phyloP scores from a whole-genome alignment of 35 echinoderm and acorn worm species.

The Nesometra sesokonis region DNA sequence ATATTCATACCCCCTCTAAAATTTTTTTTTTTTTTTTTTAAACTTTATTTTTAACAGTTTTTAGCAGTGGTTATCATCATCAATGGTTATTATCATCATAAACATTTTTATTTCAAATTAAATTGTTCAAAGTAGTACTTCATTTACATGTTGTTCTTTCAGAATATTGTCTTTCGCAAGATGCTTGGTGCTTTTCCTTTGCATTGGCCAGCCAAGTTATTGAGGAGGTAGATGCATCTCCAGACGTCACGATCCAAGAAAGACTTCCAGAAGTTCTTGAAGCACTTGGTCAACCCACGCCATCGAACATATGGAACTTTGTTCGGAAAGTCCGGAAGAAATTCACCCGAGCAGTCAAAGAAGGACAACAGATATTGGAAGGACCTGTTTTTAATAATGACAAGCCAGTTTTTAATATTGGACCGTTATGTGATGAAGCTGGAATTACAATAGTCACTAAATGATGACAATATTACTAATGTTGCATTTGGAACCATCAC shows the following conservation, averaged over 20 bases:
- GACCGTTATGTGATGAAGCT: background rate
- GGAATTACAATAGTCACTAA: background rate
- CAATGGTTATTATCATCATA: too few species aligned
- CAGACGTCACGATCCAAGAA: background rate
- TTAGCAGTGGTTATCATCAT: too few species aligned
- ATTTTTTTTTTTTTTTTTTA: too few species aligned
- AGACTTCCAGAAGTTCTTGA: slow-evolving; percentile 5
- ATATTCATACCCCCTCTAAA: too few species aligned
- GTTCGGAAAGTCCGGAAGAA: slow-evolving; percentile 15
- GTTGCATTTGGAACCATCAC: background rate
- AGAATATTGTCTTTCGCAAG: background rate
- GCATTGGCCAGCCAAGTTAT: slow-evolving; percentile 1
- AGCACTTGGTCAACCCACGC: background rate
- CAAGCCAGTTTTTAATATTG: slow-evolving; percentile 3
- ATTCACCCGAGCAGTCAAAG: background rate
- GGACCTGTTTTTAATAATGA: slow-evolving; percentile 2
- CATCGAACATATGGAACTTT: slow-evolving; percentile 1
- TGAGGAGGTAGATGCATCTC: slow-evolving; percentile 1
- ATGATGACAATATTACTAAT: background rate
- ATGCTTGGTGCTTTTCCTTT: background rate
- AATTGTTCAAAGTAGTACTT: background rate
- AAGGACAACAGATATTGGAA: background rate
- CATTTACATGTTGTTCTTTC: background rate
- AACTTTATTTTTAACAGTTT: too few species aligned
- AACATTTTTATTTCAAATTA: background rate